Conservation (phyloP, 2,888 invertebrate genomes). For the Emmelina monodactyla region DNA sequence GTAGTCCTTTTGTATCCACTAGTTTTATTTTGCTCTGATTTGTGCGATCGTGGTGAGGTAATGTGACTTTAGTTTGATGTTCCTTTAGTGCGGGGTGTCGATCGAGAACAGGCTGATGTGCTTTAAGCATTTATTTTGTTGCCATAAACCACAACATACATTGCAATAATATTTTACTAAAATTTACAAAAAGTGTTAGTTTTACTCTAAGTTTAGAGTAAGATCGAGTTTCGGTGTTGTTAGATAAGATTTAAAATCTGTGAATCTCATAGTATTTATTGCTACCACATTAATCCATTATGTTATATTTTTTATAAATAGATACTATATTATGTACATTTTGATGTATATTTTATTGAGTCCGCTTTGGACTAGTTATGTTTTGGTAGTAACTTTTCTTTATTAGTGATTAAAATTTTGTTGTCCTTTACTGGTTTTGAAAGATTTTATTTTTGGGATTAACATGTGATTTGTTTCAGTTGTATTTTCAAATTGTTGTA, state of each 20-base stretch:
- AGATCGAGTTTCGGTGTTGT: slow-evolving; percentile 59
- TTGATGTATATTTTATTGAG: slow-evolving; percentile 66
- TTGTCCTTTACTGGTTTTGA: slow-evolving; percentile 55
- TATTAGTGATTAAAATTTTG: slow-evolving; percentile 54
- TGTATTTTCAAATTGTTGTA: slow-evolving; percentile 42
- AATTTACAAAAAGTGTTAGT: slow-evolving; percentile 59
- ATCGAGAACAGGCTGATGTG: slow-evolving; percentile 63
- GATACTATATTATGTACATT: slow-evolving; percentile 66
- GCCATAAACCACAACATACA: slow-evolving; percentile 64
- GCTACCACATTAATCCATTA: slow-evolving; percentile 60
- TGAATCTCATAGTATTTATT: slow-evolving; percentile 68
- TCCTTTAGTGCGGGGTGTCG: slow-evolving; percentile 61
- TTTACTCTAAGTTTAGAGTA: slow-evolving; percentile 52
- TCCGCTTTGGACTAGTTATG: slow-evolving; percentile 54
- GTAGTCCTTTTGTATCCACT: slow-evolving; percentile 62
- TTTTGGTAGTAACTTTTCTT: slow-evolving; percentile 54
- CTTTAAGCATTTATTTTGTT: slow-evolving; percentile 68
- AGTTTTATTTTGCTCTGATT: slow-evolving; percentile 56
- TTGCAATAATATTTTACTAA: slow-evolving; percentile 67
- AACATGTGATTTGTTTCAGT: slow-evolving; percentile 42
- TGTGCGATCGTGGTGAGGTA: slow-evolving; percentile 36
- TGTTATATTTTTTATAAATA: slow-evolving; percentile 60
- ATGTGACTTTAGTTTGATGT: slow-evolving; percentile 53
- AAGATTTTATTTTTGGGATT: slow-evolving; percentile 43
- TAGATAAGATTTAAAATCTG: slow-evolving; percentile 66